phyloP scores from a whole-genome alignment of 2,888 invertebrate genomes.

The Lithophane ornitopus region DNA sequence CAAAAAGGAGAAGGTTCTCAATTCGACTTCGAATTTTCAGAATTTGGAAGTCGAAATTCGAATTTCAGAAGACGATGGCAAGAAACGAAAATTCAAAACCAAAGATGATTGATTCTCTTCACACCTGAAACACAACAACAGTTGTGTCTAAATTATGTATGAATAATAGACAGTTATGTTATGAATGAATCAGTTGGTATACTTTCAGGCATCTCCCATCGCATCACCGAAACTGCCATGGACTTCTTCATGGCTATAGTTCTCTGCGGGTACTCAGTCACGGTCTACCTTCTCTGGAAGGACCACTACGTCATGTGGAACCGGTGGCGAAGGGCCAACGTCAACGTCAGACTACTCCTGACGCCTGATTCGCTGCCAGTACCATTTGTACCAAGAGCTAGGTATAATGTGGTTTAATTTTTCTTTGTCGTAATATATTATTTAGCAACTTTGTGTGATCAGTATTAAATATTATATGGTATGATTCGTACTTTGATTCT shows the following conservation, averaged over 20 bases:
- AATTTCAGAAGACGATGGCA: no score
- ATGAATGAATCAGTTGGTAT: conserved; percentile 44
- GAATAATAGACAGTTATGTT: conserved; percentile 12
- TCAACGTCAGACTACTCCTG: conserved; percentile 91
- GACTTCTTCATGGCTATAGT: conserved; percentile 92
- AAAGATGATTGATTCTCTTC: background rate
- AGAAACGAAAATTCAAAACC: no score
- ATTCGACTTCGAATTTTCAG: no score
- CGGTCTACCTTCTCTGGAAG: conserved; percentile 92
- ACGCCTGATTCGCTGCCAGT: conserved; percentile 88
- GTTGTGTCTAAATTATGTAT: background rate
- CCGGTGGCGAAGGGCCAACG: conserved; percentile 92
- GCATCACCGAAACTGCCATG: conserved; percentile 91
- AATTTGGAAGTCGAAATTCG: no score
- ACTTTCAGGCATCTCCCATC: conserved; percentile 86
- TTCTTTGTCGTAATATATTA: conserved; percentile 57
- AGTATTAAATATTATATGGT: conserved; percentile 61
- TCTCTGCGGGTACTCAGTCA: conserved; percentile 91
- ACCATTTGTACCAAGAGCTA: conserved; percentile 83
- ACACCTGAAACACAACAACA: background rate
- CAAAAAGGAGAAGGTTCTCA: no score
- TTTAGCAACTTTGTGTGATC: conserved; percentile 63
- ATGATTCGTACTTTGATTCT: conserved; percentile 58
- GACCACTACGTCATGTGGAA: conserved; percentile 93
- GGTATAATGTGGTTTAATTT: conserved; percentile 84